phyloP scores from a whole-genome alignment of 2,797 vertebrate species.

The Orestias chungarensis region DNA sequence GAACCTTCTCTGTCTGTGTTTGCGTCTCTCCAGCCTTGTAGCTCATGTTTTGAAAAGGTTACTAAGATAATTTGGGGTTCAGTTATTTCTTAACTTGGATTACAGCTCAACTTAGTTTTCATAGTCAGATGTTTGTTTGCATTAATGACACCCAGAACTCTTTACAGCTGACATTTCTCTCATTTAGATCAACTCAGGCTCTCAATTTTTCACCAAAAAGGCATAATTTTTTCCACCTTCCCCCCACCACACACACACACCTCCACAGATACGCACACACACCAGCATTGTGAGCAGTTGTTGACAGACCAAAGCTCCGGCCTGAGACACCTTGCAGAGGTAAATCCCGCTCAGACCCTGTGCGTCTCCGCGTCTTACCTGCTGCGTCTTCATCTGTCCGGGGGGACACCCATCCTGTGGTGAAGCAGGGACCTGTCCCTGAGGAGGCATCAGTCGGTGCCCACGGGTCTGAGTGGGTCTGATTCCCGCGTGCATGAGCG shows the following conservation, averaged over 20 bases:
- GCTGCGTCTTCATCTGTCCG: slow-evolving; percentile 58
- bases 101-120: too few species aligned
- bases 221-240: slow-evolving; percentile 26
- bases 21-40: too few species aligned
- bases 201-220: slow-evolving; percentile 16
- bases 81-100: neutral
- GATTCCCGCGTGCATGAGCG: slow-evolving; percentile 67
- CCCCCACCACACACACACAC: neutral
- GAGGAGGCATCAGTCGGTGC: slow-evolving; percentile 32
- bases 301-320: slow-evolving; percentile 56
- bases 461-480: slow-evolving; percentile 60
- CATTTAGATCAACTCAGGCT: neutral
- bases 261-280: neutral
- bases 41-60: too few species aligned
- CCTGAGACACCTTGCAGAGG: slow-evolving; percentile 57
- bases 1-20: too few species aligned
- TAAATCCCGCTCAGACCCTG: slow-evolving; percentile 67
- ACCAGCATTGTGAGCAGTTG: slow-evolving; percentile 52
- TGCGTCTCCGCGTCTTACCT: slow-evolving; percentile 60
- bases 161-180: neutral
- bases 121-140: slow-evolving; percentile 1
- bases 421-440: slow-evolving; percentile 18
- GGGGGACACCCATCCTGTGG: slow-evolving; percentile 43
- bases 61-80: too few species aligned
- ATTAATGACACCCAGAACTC: slow-evolving; percentile 18